These are phyloP conservation scores for Thera britannica DNA, from an alignment of 2,888 invertebrate genomes.

Conservation along the genomic window DNA sequence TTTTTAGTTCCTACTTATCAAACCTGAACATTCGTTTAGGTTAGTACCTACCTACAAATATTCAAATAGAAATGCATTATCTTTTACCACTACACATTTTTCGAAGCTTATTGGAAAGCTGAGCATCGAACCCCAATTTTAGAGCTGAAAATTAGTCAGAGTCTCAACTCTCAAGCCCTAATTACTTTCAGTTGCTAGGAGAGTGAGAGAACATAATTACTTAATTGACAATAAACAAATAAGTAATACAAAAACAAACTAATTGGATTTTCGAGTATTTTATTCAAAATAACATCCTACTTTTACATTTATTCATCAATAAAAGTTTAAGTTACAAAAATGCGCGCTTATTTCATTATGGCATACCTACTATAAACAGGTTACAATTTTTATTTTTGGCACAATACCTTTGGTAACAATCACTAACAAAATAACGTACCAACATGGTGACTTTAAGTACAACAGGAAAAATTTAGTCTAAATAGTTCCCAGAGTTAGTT, in stretches of 20 bases:
- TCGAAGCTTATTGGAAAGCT: no score
- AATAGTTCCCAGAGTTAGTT: not conserved
- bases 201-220: no score
- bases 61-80: no score
- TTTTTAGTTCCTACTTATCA: no score
- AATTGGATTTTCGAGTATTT: constrained; percentile 56
- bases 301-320: constrained; percentile 35
- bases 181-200: no score
- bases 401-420: constrained; percentile 46
- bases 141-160: no score
- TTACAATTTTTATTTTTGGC: constrained; percentile 53
- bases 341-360: constrained; percentile 49
- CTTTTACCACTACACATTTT: no score
- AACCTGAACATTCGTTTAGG: no score
- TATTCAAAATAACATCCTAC: constrained; percentile 79
- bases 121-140: no score
- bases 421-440: not conserved
- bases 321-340: constrained; percentile 65
- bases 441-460: not conserved
- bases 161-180: no score
- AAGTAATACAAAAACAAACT: not conserved
- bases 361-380: constrained; percentile 18
- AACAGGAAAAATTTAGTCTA: not conserved
- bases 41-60: no score
- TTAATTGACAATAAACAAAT: no score